A percentile compares a stretch with the other conserved stretches of the same genome.
These are phyloP conservation scores for Drosophila mercatorum DNA, from an alignment of 2,888 invertebrate species.

Conservation along the genomic window DNA sequence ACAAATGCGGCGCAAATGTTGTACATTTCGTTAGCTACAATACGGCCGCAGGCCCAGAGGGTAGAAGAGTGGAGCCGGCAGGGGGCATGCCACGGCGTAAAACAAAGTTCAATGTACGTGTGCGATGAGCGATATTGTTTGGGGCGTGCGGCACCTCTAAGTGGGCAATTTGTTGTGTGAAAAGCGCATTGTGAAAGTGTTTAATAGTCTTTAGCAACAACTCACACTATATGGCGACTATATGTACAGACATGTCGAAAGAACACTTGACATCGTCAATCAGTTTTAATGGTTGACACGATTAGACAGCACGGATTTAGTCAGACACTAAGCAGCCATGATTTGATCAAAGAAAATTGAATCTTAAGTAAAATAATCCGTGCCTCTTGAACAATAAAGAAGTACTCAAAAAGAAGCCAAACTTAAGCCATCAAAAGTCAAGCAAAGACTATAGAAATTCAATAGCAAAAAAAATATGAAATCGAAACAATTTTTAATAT, in stretches of 20 bases:
- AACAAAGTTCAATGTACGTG: conserved; percentile 75
- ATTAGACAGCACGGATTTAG: conserved; percentile 27
- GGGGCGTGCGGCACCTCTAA: conserved; percentile 56
- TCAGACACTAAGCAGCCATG: conserved; percentile 15
- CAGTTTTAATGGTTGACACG: conserved; percentile 51
- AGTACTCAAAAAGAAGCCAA: too few relatives aligned
- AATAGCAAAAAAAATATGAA: background rate
- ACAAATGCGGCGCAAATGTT: conserved; percentile 60
- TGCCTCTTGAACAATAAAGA: too few relatives aligned
- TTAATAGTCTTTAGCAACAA: conserved; percentile 42
- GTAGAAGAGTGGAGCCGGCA: too few relatives aligned
- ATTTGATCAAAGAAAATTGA: background rate
- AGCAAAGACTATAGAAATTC: background rate
- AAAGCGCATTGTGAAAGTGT: conserved; percentile 67
- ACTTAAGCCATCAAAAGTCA: too few relatives aligned
- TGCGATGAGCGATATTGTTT: conserved; percentile 32
- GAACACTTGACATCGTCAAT: conserved; percentile 81
- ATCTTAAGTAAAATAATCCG: too few relatives aligned
- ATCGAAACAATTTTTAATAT: conserved; percentile 6
- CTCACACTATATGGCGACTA: conserved; percentile 1
- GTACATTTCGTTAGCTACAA: conserved; percentile 17
- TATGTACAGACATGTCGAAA: conserved; percentile 22
- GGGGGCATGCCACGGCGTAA: background rate
- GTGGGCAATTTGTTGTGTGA: conserved; percentile 65
- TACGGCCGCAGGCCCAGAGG: background rate